A percentile compares a stretch with the other conserved stretches of the same genome.
Conservation (phyloP, 1,140 invertebrate species). For the Drosophila mojavensis region DNA sequence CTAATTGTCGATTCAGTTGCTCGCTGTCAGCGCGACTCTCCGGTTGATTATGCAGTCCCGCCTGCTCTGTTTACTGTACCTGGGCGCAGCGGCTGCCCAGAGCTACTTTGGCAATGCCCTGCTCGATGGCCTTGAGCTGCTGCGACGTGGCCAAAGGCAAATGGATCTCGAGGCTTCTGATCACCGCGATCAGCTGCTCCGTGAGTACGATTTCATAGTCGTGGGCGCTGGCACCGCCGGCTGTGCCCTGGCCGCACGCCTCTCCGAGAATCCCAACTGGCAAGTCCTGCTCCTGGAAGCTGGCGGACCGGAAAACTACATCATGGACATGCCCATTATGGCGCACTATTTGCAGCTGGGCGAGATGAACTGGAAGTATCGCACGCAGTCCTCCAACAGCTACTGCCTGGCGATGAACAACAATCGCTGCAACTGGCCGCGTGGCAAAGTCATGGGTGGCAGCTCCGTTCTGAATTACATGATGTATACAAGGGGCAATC, state of each 20-base stretch:
- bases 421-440: constrained; percentile 88
- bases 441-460: constrained; percentile 92
- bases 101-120: constrained; percentile 42
- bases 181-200: constrained; percentile 69
- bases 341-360: constrained; percentile 87
- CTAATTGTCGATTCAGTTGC: constrained; percentile 20
- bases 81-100: constrained; percentile 6
- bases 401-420: constrained; percentile 84
- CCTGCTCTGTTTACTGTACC: constrained; percentile 3
- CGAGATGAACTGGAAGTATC: constrained; percentile 89
- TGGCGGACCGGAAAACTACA: constrained; percentile 86
- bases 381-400: constrained; percentile 86
- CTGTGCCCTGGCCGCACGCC: constrained; percentile 87
- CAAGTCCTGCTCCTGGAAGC: constrained; percentile 90
- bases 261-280: constrained; percentile 86
- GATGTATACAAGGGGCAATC: constrained; percentile 94
- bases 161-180: constrained; percentile 77
- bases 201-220: constrained; percentile 87
- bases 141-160: constrained; percentile 54
- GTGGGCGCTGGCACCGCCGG: constrained; percentile 91
- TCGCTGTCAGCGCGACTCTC: constrained; percentile 1
- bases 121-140: constrained; percentile 40
- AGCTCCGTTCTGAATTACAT: constrained; percentile 95
- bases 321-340: constrained; percentile 89
- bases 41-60: constrained; percentile 2